These are phyloP conservation scores for Upupa epops DNA, from an alignment of 2,113 vertebrate species.

Conservation along the genomic window DNA sequence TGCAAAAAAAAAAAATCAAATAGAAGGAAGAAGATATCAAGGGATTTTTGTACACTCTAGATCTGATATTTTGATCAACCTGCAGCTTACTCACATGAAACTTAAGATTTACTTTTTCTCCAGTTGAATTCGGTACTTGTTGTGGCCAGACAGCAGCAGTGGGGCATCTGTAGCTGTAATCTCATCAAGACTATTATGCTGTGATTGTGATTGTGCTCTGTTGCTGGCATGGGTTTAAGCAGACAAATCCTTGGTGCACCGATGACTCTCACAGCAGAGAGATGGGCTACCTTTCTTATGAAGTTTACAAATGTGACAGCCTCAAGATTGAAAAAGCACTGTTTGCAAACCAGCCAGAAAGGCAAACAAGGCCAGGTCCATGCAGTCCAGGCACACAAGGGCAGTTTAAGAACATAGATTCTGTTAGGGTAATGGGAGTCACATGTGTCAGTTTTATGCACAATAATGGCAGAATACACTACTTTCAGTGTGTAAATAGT, in stretches of 20 bases:
- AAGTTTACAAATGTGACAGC: neutral
- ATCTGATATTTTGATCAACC: neutral
- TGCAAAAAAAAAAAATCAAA: neutral
- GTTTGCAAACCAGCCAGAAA: neutral
- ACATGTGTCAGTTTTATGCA: slow-evolving; percentile 10
- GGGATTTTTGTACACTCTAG: neutral
- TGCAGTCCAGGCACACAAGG: neutral
- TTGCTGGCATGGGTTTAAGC: neutral
- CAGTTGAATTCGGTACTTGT: slow-evolving; percentile 1
- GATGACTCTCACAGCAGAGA: neutral
- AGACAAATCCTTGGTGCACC: neutral
- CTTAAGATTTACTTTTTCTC: neutral
- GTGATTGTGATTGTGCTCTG: neutral
- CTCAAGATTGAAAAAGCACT: neutral
- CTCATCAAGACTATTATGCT: slow-evolving; percentile 5
- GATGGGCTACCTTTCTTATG: neutral
- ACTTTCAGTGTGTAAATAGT: slow-evolving; percentile 17
- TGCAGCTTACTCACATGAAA: slow-evolving; percentile 5
- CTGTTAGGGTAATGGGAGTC: slow-evolving; percentile 16
- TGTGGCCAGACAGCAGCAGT: neutral
- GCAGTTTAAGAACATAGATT: neutral
- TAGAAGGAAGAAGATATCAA: neutral
- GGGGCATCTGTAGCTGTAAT: slow-evolving; percentile 13
- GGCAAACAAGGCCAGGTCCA: neutral
- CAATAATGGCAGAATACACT: neutral